Base-by-base conservation (phyloP, 2,113 vertebrate genomes). In the Elephantulus edwardii region DNA sequence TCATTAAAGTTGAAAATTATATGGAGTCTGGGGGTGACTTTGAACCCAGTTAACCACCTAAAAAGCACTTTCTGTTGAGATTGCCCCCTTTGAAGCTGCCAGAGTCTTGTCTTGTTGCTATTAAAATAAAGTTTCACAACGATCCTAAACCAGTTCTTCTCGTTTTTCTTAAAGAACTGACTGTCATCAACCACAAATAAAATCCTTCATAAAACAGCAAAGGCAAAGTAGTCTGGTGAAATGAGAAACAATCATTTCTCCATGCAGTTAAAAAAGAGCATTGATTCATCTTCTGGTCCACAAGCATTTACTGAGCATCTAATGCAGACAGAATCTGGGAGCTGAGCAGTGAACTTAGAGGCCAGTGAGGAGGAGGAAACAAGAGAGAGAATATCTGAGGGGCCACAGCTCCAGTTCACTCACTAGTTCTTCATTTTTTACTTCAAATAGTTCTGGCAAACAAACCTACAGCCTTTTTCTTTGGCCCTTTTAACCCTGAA, bases 141-240 rank as follows among this genome's bases (percentile, higher is more conserved):
- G 72, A 68, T 56, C 82, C 89, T 42, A 90, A 97, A 97, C 96
- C 95, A 88, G 95, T 97, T 96, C 95, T 93, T 97, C 96, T 54
- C 22, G 91, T 97, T 97, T 95, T 80, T 78, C 90, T 94, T 40
- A 94, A 95, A 93, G 92, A 95, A 92, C 66, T 70, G 71, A 81
- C 75, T 92, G 60, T 90, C 91, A 77, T 56, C 62, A 68, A 77
- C 64, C 83, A 93, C 88, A 94, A 91, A 93, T 94, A 93, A 95
- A 93, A 91, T 75, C 76, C 88, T 93, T 88, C 77, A 86, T 90
- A 79, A 93, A 95, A 86, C 20, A 48, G 50, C 72, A 88, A 92
- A 90, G 52, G 60, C 38, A 50, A 89, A 77, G 50, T 19, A 46
- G 83, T 77, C 76, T 54, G 30, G 60, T 1, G 44, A 80, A 79